These are phyloP conservation scores for Pica pica DNA, from an alignment of 2,113 vertebrate species.

Conservation along the genomic window DNA sequence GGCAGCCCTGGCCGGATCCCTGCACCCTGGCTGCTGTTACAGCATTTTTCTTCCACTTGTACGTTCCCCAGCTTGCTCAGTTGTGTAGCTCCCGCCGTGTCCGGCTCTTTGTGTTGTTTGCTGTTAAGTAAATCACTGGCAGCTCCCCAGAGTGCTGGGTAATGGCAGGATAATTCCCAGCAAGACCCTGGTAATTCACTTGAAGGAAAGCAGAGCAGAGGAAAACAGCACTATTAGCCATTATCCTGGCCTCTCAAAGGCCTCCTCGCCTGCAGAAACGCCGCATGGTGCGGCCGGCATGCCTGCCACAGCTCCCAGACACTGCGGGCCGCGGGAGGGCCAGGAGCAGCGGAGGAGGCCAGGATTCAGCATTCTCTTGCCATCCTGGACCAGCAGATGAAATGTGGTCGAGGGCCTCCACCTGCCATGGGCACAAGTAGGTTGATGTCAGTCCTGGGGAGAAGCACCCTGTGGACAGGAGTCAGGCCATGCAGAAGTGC, in stretches of 20 bases:
- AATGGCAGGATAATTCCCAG: slow-evolving; percentile 65
- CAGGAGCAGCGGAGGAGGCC: background rate
- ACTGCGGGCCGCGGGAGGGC: background rate
- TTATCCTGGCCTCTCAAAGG: slow-evolving; percentile 52
- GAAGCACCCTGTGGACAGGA: fast-evolving
- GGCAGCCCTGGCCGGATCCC: background rate
- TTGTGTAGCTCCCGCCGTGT: slow-evolving; percentile 29
- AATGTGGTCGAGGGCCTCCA: background rate
- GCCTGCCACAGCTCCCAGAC: background rate
- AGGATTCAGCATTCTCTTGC: background rate
- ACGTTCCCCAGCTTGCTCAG: slow-evolving; percentile 2
- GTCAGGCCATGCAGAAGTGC: fast-evolving
- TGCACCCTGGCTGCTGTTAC: background rate
- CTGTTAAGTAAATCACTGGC: slow-evolving; percentile 65
- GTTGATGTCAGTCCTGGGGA: background rate
- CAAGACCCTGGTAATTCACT: slow-evolving; percentile 65
- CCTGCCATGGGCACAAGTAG: fast-evolving
- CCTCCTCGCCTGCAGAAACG: background rate
- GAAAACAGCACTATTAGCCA: slow-evolving; percentile 62
- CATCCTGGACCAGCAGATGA: background rate
- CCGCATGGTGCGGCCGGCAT: background rate
- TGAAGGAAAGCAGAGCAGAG: slow-evolving; percentile 63
- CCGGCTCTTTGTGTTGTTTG: slow-evolving; percentile 56
- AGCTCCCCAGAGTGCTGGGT: slow-evolving; percentile 52
- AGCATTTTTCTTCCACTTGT: slow-evolving; percentile 21